Base-by-base conservation (phyloP, 2,888 invertebrate genomes). In the Erebia palarica region DNA sequence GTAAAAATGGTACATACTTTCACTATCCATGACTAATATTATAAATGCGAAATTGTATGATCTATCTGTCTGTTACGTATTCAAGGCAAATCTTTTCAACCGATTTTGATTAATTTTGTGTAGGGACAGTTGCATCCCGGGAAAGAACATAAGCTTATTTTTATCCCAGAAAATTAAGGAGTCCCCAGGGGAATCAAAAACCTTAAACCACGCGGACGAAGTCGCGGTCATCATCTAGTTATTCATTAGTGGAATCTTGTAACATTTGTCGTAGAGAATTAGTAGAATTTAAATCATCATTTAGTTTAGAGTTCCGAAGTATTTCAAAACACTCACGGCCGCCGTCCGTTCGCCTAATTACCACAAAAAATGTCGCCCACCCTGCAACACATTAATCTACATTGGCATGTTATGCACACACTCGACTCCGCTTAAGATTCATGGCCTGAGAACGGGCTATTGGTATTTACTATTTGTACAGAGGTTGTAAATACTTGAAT, bases 291-390 rank as follows among this genome's bases (percentile, higher is more conserved):
- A 63, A 63, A 63, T 47, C 16, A 63, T 49, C 63, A 49, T 47
- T 63, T 64, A 64, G 51, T 64, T 36, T 36, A 42, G 55, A 55
- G 36, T 65, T 18, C 42, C 16, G 18, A 21, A 67, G 49, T 21
- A 67, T 67, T 59, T 59, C 10, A n/a, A 11, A 59, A 27, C 58
- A 36, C 66, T 44, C 69, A 72, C 14, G 72, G 42, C 44, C 51
- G 63, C 49, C 64, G 69, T 67, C 67, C 67, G 71, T 58, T 74
- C 72, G 76, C 80, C 84, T 90, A 91, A 90, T 90, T 87, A 87
- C 85, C 78, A 90, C 86, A 90, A 90, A 90, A 91, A 91, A 87
- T 82, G 82, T 81, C 81, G 87, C 81, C 90, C 90, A 89, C 90
- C 90, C 87, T 79, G 84, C 86, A 78, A 81, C 75, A 72, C 91